Conservation (phyloP, 2,113 vertebrate species). For the Myotis davidii region DNA sequence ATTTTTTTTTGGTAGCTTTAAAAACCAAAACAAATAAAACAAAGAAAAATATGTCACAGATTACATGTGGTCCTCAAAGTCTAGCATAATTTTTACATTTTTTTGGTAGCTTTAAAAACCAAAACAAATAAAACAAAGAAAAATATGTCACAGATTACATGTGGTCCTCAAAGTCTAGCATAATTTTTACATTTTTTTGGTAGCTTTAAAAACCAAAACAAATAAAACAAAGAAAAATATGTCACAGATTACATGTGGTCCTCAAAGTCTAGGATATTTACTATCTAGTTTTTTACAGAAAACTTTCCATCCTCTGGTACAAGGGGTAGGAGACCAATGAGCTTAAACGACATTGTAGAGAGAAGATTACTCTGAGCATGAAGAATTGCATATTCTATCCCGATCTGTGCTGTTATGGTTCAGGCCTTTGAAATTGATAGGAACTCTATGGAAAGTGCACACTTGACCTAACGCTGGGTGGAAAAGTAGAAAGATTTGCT, state of each 20-base stretch:
- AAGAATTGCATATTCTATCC: background rate
- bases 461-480: background rate
- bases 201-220: background rate
- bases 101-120: background rate
- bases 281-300: background rate
- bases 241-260: background rate
- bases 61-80: background rate
- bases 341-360: background rate
- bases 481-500: conserved; percentile 22
- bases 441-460: background rate
- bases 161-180: background rate
- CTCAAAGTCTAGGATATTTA: background rate
- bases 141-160: background rate
- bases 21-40: background rate
- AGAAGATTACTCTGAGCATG: background rate
- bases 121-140: background rate
- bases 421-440: background rate
- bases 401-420: background rate
- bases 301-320: background rate
- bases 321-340: background rate
- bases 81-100: background rate
- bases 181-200: background rate
- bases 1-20: background rate
- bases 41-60: background rate
- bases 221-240: background rate